Evolutionary conservation across 2,888 invertebrate species (phyloP).

Genomic region (Anarsia innoxiella): DNA sequence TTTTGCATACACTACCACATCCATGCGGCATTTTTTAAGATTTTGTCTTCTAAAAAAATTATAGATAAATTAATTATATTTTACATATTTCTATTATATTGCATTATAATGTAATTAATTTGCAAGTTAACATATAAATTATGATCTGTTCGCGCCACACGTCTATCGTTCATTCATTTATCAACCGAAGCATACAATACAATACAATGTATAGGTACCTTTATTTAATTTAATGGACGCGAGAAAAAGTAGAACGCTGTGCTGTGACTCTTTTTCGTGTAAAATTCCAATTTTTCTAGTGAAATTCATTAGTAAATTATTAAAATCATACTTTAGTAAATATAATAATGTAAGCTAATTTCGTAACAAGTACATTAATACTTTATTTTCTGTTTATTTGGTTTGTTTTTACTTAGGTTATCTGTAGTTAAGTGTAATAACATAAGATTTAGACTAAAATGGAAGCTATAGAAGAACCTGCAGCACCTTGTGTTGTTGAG

Average conservation of each 20-base stretch:
- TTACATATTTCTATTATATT: too few relatives aligned
- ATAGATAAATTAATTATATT: too few relatives aligned
- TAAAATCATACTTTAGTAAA: slow-evolving; percentile 7
- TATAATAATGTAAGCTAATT: slow-evolving; percentile 7
- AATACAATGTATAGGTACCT: slow-evolving; percentile 10
- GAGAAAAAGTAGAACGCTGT: slow-evolving; percentile 8
- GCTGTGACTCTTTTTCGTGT: background rate
- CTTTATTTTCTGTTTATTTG: slow-evolving; percentile 28
- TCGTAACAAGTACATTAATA: slow-evolving; percentile 4
- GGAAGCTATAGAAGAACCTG: slow-evolving; percentile 39
- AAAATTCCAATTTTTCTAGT: slow-evolving; percentile 2
- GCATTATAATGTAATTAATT: too few relatives aligned
- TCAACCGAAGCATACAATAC: too few relatives aligned
- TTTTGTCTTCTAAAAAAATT: too few relatives aligned
- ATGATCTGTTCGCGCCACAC: too few relatives aligned
- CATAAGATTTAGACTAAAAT: slow-evolving; percentile 23
- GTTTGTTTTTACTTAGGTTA: slow-evolving; percentile 42
- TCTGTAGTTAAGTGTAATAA: slow-evolving; percentile 21
- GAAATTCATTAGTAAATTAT: slow-evolving; percentile 1
- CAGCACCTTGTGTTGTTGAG: slow-evolving; percentile 30
- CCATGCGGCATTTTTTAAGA: too few relatives aligned
- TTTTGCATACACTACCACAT: too few relatives aligned
- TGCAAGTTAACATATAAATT: too few relatives aligned
- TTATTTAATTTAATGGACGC: slow-evolving; percentile 15
- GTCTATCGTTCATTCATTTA: too few relatives aligned